These are phyloP conservation scores for Malthinus seriepunctatus DNA, from an alignment of 2,888 invertebrate genomes.

Conservation along the genomic window DNA sequence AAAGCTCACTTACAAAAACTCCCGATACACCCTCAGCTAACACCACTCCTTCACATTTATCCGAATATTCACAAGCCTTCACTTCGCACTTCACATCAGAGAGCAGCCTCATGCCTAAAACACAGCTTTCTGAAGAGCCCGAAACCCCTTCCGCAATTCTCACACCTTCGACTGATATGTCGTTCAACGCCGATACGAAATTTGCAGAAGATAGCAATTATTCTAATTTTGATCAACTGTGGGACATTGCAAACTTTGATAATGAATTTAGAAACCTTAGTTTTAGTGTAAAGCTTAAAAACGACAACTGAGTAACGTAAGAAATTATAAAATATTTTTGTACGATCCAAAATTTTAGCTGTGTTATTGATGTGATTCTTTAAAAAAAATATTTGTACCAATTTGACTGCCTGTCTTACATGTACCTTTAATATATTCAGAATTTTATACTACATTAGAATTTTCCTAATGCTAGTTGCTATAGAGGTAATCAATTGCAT, in stretches of 20 bases:
- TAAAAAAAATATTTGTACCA: constrained; percentile 45
- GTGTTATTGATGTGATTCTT: constrained; percentile 46
- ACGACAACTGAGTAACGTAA: constrained; percentile 7
- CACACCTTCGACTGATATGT: constrained; percentile 58
- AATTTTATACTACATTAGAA: constrained; percentile 25
- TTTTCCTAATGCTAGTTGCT: constrained; percentile 25
- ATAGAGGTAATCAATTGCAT: constrained; percentile 34
- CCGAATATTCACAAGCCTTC: constrained; percentile 48
- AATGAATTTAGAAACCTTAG: constrained; percentile 46
- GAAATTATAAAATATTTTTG: constrained; percentile 23
- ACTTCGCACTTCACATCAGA: constrained; percentile 49
- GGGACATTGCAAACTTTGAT: constrained; percentile 52
- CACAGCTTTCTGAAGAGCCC: constrained; percentile 42
- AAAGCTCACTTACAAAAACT: constrained; percentile 57
- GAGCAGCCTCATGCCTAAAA: constrained; percentile 42
- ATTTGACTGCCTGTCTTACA: constrained; percentile 47
- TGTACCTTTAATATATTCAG: constrained; percentile 31
- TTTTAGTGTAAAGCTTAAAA: constrained; percentile 21
- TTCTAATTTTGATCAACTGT: constrained; percentile 48
- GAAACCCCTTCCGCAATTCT: constrained; percentile 63
- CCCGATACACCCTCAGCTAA: constrained; percentile 73
- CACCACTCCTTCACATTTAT: constrained; percentile 55
- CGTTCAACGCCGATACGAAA: constrained; percentile 45
- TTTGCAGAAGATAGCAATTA: constrained; percentile 45
- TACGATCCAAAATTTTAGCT: constrained; percentile 33